These are phyloP conservation scores for Haemorhous mexicanus DNA, from an alignment of 2,113 vertebrate species.

Conservation along the genomic window DNA sequence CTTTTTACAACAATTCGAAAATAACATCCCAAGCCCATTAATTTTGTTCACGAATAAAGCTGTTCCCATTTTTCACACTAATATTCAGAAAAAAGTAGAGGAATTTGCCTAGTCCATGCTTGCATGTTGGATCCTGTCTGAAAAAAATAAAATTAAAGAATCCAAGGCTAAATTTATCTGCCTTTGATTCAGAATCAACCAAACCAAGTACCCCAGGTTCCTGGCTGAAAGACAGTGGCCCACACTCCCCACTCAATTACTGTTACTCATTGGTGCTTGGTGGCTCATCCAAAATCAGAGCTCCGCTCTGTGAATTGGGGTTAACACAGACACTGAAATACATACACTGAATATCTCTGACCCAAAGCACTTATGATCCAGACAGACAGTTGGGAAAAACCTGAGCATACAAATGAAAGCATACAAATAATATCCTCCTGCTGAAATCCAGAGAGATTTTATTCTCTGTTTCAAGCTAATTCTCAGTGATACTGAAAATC, in stretches of 20 bases:
- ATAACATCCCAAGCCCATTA: constrained; percentile 46
- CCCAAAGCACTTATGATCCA: not conserved
- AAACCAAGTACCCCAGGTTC: not conserved
- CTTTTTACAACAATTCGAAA: constrained; percentile 46
- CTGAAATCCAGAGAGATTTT: constrained; percentile 29
- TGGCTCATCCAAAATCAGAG: not conserved
- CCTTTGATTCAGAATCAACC: constrained; percentile 22
- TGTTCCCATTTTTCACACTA: constrained; percentile 33
- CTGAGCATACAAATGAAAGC: constrained; percentile 15
- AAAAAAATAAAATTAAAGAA: constrained; percentile 60
- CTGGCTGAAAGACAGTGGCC: not conserved
- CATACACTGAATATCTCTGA: not conserved
- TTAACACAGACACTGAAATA: not conserved
- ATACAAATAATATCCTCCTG: constrained; percentile 27
- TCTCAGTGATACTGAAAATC: constrained; percentile 31
- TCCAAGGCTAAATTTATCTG: not conserved
- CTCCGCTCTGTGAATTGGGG: not conserved
- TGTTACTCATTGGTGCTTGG: not conserved
- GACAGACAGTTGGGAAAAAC: not conserved
- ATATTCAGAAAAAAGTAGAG: constrained; percentile 23
- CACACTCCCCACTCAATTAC: not conserved
- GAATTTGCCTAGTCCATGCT: not conserved
- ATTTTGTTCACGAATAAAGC: constrained; percentile 42
- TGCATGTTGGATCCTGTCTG: constrained; percentile 4
- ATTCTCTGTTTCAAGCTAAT: constrained; percentile 20